A percentile compares a stretch with the other conserved stretches of the same genome.
Evolutionary conservation across 1,140 invertebrate genomes (phyloP).

Genomic region (Drosophila pandora): DNA sequence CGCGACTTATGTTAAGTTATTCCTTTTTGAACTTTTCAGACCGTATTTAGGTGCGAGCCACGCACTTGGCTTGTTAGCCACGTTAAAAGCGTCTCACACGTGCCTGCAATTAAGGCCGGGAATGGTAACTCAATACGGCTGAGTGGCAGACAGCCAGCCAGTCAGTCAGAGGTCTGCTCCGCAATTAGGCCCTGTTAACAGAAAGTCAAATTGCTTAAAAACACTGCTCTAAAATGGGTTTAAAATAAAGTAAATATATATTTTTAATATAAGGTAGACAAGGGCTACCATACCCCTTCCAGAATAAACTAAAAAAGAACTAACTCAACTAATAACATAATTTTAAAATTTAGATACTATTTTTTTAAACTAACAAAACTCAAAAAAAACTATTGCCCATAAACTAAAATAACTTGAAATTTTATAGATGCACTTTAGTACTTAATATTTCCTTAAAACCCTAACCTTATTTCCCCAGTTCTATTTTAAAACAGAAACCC

Average conservation of each 20-base stretch:
- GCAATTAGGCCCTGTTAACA: slow-evolving; percentile 72
- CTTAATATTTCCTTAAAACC: too few relatives aligned
- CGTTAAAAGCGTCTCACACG: slow-evolving; percentile 67
- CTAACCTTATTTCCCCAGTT: neutral
- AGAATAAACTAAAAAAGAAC: too few relatives aligned
- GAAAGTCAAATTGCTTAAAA: slow-evolving; percentile 33
- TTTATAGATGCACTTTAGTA: neutral
- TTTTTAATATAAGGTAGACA: too few relatives aligned
- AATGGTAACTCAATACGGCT: slow-evolving; percentile 70
- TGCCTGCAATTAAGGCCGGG: slow-evolving; percentile 74
- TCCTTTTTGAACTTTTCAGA: slow-evolving; percentile 32
- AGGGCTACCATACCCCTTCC: too few relatives aligned
- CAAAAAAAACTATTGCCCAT: neutral
- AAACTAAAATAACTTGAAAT: neutral
- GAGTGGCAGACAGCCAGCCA: slow-evolving; percentile 2
- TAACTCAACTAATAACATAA: too few relatives aligned
- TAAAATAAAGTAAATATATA: too few relatives aligned
- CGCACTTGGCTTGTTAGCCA: slow-evolving; percentile 60
- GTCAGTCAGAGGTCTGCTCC: slow-evolving; percentile 8
- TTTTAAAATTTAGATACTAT: too few relatives aligned
- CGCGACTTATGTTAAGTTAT: slow-evolving; percentile 62
- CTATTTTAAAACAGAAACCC: neutral
- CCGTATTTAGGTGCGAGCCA: slow-evolving; percentile 52
- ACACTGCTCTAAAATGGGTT: slow-evolving; percentile 3
- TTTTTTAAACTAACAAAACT: too few relatives aligned